These are phyloP conservation scores for Microctonus hyperodae DNA, from an alignment of 2,888 invertebrate species.

Conservation along the genomic window DNA sequence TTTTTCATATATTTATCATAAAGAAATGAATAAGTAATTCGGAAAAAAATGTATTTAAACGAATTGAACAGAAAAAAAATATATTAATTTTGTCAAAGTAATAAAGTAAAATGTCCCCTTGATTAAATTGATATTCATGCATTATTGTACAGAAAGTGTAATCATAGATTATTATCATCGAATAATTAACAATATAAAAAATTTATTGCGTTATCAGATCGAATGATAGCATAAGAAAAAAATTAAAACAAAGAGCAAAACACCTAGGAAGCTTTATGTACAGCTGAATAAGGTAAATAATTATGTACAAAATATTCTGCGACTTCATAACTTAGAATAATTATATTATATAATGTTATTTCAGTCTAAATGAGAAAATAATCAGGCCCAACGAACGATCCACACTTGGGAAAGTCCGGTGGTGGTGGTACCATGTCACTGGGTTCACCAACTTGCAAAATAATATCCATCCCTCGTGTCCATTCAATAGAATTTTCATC, in stretches of 20 bases:
- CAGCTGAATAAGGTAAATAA: slow-evolving; percentile 2
- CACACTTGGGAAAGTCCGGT: slow-evolving; percentile 78
- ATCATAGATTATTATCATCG: neutral
- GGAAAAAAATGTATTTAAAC: no score
- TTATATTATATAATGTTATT: slow-evolving; percentile 18
- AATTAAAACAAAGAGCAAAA: slow-evolving; percentile 14
- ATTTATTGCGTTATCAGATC: slow-evolving; percentile 11
- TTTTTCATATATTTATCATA: no score
- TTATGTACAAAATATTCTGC: slow-evolving; percentile 55
- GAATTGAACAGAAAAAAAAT: no score
- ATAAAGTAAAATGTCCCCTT: no score
- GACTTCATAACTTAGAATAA: slow-evolving; percentile 22
- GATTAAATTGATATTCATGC: no score
- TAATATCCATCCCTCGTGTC: slow-evolving; percentile 78
- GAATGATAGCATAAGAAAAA: slow-evolving; percentile 9
- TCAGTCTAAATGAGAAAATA: slow-evolving; percentile 71
- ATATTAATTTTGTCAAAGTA: no score
- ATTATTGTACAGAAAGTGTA: neutral
- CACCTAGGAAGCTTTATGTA: slow-evolving; percentile 31
- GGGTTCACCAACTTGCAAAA: slow-evolving; percentile 75
- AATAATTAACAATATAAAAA: neutral
- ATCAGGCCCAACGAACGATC: slow-evolving; percentile 78
- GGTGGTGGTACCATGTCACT: slow-evolving; percentile 74
- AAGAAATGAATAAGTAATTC: no score
- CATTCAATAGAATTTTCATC: slow-evolving; percentile 78